Percentiles rank a stretch among this genome's conserved stretches.
These are phyloP conservation scores for Lacerta viridis DNA, from an alignment of 2,797 vertebrate genomes.

Conservation along the genomic window DNA sequence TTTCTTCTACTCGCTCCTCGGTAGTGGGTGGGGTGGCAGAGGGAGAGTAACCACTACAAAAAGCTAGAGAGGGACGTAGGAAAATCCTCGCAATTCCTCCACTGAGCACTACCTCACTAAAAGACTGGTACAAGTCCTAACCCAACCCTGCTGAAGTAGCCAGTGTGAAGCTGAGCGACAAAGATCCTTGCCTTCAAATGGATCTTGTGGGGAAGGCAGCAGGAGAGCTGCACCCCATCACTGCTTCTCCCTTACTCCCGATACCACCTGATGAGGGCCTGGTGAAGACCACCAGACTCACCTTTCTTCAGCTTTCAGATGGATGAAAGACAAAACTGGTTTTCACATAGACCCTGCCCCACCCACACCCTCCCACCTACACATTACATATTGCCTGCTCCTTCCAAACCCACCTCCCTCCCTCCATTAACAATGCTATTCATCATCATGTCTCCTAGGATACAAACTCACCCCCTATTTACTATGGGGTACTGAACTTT, in stretches of 20 bases:
- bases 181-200: background rate
- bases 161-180: constrained; percentile 36
- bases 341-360: constrained; percentile 62
- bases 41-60: constrained; percentile 6
- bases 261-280: constrained; percentile 29
- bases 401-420: constrained; percentile 57
- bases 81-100: constrained; percentile 52
- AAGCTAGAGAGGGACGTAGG: background rate
- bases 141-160: constrained; percentile 7
- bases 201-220: background rate
- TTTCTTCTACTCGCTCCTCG: constrained; percentile 30
- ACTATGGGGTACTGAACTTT: constrained; percentile 70
- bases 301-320: constrained; percentile 59
- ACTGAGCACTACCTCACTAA: constrained; percentile 1
- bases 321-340: constrained; percentile 64
- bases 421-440: constrained; percentile 55
- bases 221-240: fast-evolving
- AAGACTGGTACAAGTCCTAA: constrained; percentile 5
- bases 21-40: background rate
- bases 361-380: constrained; percentile 47
- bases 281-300: constrained; percentile 58
- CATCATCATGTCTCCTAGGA: constrained; percentile 54
- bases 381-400: constrained; percentile 64
- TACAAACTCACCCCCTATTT: constrained; percentile 41
- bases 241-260: background rate